Evolutionary conservation across 1,140 invertebrate species (phyloP), one percentile per base, ranked within the genome.

Genomic region (Zaprionus davidi): DNA sequence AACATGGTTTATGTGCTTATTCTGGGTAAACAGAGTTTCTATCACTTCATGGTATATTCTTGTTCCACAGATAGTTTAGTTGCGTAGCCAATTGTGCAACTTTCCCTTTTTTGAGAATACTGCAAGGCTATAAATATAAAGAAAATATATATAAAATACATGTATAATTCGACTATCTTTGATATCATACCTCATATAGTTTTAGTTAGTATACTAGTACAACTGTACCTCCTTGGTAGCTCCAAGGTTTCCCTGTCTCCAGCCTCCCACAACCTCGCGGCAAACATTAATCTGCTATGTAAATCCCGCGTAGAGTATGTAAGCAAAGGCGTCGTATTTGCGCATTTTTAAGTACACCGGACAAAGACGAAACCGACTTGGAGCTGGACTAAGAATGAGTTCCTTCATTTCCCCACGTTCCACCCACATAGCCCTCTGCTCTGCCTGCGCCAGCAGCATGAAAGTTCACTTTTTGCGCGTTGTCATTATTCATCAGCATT

Each of bases 401-500:
- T 3, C 5, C n/a, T 7, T 7, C 41, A n/a, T 9, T 17, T 15
- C 9, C 9, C 31, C 53, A 12, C 12, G 31, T 4, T 41, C 12
- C 71, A 44, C 41, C 38, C 56, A 44, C 55, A 13, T 12, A 49
- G 24, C 34, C 36, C 28, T 13, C 13, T 53, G 46, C 31, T 49
- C 46, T 22, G 46, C 46, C 46, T 49, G 49, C 6, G 38, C 44
- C 44, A 41, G 13, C 65, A 67, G 76, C 74, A 80, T 82, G 70
- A 82, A 82, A 82, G 78, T 82, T 81, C 81, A 74, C 68, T 82
- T 77, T 76, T 79, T 81, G 41, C 51, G 75, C 72, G 69, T 76
- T 77, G 78, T 87, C 81, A 90, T 91, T 82, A 91, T 90, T 90
- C 79, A 87, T 91, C 86, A 90, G 81, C 5, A 31, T 15, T 12